Base-by-base conservation (phyloP, 2,797 vertebrate species). In the Falco berigora region DNA sequence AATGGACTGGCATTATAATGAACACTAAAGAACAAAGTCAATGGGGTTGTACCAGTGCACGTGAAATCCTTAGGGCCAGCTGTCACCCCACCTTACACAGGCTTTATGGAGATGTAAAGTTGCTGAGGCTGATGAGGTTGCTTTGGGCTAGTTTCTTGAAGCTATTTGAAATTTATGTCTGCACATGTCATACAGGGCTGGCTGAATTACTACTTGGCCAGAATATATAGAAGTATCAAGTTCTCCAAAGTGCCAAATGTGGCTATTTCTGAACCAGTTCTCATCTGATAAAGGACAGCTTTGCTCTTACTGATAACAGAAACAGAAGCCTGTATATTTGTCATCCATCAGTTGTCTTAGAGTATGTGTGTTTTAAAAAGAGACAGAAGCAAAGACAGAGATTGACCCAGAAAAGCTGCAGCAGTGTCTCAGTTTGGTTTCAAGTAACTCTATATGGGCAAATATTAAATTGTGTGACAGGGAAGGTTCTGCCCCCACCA, bases 351-450 rank as follows among this genome's bases (percentile, higher is more conserved):
- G 12, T 25, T 49, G 10, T 44, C 34, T 66, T 62, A 52, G 34
- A n/a, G 38, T 87, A 67, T 25, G 44, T 74, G 24, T 93, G 67
- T 78, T 90, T 90, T 68, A 44, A 86, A 84, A 32, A 56, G 20
- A 61, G 49, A 30, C n/a, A 66, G 53, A 85, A 62, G 8, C 0
- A 0, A 83, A 92, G 38, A 69, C 23, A 53, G 77, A 12, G 19
- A 86, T 47, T 0, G 0, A 79, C 88, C 56, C 44, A 85, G 91
- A 90, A 93, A 93, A 92, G 52, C 55, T 47, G 87, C 89, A 85
- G 80, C 61, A 85, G 58, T 58, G 63, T 92, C 84, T 96, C 85
- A 62, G 36, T 95, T 95, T 94, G 85, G 81, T 94, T 97, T 96
- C 82, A 94, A 92, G 87, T 93, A 96, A 93, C 64, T 86, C 78